These are phyloP conservation scores for Eriocheir sinensis DNA, from an alignment of 1,140 invertebrate genomes.

Conservation along the genomic window DNA sequence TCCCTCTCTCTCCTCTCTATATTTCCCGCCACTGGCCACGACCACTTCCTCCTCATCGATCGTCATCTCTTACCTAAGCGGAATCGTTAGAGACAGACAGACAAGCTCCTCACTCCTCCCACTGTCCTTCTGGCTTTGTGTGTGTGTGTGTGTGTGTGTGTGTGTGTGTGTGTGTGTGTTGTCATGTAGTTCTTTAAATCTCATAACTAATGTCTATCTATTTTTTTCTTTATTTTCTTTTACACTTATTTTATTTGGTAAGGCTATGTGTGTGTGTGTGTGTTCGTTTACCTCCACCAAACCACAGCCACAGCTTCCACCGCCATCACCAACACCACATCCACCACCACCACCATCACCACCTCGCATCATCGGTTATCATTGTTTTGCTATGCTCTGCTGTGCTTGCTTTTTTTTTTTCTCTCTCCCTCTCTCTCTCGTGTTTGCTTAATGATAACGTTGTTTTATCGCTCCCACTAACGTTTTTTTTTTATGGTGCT, in stretches of 20 bases:
- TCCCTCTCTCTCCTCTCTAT: background rate
- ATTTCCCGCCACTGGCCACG: background rate
- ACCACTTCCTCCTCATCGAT: background rate
- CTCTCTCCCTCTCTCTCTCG: background rate
- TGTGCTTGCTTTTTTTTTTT: too few species aligned
- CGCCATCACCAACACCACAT: too few species aligned
- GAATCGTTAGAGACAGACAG: background rate
- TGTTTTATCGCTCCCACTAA: too few species aligned
- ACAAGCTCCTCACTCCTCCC: background rate
- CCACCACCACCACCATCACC: too few species aligned
- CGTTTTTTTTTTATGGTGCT: too few species aligned
- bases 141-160: too few species aligned
- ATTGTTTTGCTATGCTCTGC: too few species aligned
- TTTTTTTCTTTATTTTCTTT: background rate
- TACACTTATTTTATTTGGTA: background rate
- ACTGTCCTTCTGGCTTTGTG: background rate
- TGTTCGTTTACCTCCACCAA: slow-evolving; percentile 30
- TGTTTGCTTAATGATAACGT: too few species aligned
- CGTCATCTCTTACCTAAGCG: slow-evolving; percentile 8
- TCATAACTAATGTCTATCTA: background rate
- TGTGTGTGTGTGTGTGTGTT: too few species aligned
- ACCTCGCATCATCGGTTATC: too few species aligned
- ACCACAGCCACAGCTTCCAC: too few species aligned
- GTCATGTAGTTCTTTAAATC: background rate
- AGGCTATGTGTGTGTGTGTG: slow-evolving; percentile 1